Conservation (phyloP, 2,113 vertebrate genomes). For the Ictalurus punctatus region DNA sequence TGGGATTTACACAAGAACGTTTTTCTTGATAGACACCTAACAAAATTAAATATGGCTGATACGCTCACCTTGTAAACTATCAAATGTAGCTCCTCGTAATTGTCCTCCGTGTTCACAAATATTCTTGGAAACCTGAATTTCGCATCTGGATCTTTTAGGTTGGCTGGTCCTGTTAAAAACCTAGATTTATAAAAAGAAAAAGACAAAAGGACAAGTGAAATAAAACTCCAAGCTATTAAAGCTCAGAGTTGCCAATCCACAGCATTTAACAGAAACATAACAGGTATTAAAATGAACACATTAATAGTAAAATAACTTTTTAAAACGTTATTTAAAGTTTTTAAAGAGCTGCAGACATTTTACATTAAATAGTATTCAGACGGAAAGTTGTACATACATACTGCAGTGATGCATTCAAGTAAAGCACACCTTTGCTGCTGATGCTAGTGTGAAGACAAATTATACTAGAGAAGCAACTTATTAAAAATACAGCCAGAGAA, state of each 20-base stretch:
- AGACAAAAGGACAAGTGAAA: not conserved
- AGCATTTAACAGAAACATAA: not conserved
- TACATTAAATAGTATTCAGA: not conserved
- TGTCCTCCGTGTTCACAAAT: conserved; percentile 88
- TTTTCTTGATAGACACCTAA: conserved; percentile 40
- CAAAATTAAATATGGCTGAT: not conserved
- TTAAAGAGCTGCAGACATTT: not conserved
- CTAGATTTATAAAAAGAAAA: conserved; percentile 64
- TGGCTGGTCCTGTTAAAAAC: conserved; percentile 94
- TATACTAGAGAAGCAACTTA: not conserved
- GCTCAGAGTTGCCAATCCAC: not conserved
- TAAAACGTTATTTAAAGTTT: too few relatives aligned
- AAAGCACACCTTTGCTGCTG: not conserved
- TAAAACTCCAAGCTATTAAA: not conserved
- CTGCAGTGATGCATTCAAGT: not conserved
- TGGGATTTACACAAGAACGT: not conserved
- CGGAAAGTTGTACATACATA: not conserved
- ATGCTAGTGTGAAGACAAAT: not conserved
- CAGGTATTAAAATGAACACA: not conserved
- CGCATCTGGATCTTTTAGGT: conserved; percentile 92
- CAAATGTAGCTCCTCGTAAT: conserved; percentile 91
- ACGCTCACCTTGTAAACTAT: conserved; percentile 94
- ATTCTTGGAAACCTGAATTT: conserved; percentile 96
- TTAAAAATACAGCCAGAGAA: not conserved
- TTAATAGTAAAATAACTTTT: not conserved